Evolutionary conservation across 30 jellyfish, hydroid and myxozoan species (phyloP).

Genomic region (Sanderia malayensis): DNA sequence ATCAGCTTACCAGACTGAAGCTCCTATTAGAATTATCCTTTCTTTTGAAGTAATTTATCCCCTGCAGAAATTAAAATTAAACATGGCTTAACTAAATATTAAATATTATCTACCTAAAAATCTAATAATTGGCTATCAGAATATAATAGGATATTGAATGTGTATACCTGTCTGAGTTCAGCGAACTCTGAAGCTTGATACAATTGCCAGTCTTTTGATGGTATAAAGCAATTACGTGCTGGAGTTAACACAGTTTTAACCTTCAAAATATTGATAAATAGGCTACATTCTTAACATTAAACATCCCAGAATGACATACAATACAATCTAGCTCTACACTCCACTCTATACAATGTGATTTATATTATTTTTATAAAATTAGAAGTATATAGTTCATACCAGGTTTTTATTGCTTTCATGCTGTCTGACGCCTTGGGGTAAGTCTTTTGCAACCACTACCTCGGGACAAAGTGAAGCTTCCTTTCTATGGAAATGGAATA

Average conservation of each 20-base stretch:
- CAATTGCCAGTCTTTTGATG: slow-evolving; percentile 45
- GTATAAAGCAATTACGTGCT: slow-evolving; percentile 34
- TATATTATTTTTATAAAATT: no score
- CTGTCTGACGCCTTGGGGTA: background rate
- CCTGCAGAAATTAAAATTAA: no score
- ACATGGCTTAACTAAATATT: background rate
- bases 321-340: background rate
- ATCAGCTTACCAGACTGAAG: background rate
- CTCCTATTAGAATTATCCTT: background rate
- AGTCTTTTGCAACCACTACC: slow-evolving; percentile 52
- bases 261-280: slow-evolving; percentile 2
- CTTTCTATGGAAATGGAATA: slow-evolving; percentile 5
- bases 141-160: background rate
- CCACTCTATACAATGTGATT: no score
- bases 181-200: slow-evolving; percentile 51
- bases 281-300: background rate
- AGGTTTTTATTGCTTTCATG: background rate
- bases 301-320: background rate
- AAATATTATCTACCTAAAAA: no score
- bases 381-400: background rate
- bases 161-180: slow-evolving; percentile 46
- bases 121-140: background rate
- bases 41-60: background rate
- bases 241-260: slow-evolving; percentile 38
- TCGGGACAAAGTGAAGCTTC: slow-evolving; percentile 65